A percentile compares a stretch with the other conserved stretches of the same genome.
Conservation (phyloP, 2,113 vertebrate species). For the Pituophis catenifer region DNA sequence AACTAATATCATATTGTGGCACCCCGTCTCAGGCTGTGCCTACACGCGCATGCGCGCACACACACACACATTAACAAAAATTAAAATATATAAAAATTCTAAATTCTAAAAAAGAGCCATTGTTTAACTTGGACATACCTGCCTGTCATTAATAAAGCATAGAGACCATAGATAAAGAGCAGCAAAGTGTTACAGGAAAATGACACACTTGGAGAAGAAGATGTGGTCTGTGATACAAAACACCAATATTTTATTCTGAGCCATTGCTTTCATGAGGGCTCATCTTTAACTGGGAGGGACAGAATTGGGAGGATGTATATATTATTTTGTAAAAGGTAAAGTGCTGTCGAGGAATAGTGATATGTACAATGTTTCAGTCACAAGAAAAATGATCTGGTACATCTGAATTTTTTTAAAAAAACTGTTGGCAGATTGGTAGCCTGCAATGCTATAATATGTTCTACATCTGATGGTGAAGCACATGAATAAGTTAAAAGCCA, state of each 20-base stretch:
- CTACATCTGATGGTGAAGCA: background rate
- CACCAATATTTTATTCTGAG: background rate
- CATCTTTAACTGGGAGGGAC: background rate
- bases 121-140: background rate
- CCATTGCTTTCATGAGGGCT: background rate
- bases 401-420: background rate
- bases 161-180: background rate
- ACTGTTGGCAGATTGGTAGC: background rate
- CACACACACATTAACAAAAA: background rate
- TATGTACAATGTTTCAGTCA: background rate
- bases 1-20: background rate
- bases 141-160: background rate
- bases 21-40: background rate
- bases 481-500: slow-evolving; percentile 8
- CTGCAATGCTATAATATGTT: background rate
- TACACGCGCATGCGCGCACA: background rate
- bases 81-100: background rate
- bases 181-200: background rate
- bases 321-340: background rate
- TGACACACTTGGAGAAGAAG: background rate
- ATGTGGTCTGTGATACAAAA: background rate
- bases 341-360: background rate
- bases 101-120: background rate
- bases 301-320: background rate
- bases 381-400: background rate